Conservation (phyloP, 2,113 vertebrate genomes). For the Ornithorhynchus anatinus region DNA sequence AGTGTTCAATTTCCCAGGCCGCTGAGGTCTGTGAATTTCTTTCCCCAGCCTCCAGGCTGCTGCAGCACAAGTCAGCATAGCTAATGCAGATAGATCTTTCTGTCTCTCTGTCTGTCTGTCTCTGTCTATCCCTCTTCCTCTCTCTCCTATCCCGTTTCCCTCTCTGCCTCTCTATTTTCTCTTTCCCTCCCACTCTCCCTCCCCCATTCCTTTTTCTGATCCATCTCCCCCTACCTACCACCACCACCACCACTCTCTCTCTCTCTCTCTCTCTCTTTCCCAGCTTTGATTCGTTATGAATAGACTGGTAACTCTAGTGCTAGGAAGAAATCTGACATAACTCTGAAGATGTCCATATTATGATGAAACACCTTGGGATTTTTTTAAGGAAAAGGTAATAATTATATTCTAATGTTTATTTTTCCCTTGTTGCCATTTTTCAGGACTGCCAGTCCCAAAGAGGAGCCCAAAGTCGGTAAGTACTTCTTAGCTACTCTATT, state of each 20-base stretch:
- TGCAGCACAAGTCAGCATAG: conserved; percentile 83
- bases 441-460: conserved; percentile 96
- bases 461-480: conserved; percentile 99
- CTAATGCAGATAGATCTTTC: conserved; percentile 85
- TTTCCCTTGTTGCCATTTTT: conserved; percentile 79
- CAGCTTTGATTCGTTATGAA: conserved; percentile 78
- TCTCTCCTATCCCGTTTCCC: conserved; percentile 51
- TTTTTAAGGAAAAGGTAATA: conserved; percentile 72
- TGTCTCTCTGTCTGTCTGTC: not conserved
- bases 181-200: conserved; percentile 34
- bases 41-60: conserved; percentile 79
- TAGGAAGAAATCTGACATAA: conserved; percentile 75
- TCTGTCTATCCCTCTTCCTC: conserved; percentile 48
- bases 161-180: conserved; percentile 51
- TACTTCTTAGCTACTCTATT: conserved; percentile 68
- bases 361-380: conserved; percentile 74
- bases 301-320: conserved; percentile 75
- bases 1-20: conserved; percentile 69
- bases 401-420: conserved; percentile 76
- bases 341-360: conserved; percentile 78
- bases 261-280: conserved; percentile 52
- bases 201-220: conserved; percentile 26
- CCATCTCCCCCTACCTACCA: conserved; percentile 41
- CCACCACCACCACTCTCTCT: conserved; percentile 37
- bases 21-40: conserved; percentile 77